Conservation (phyloP, 2,888 invertebrate species). For the Gnatocerus cornutus region DNA sequence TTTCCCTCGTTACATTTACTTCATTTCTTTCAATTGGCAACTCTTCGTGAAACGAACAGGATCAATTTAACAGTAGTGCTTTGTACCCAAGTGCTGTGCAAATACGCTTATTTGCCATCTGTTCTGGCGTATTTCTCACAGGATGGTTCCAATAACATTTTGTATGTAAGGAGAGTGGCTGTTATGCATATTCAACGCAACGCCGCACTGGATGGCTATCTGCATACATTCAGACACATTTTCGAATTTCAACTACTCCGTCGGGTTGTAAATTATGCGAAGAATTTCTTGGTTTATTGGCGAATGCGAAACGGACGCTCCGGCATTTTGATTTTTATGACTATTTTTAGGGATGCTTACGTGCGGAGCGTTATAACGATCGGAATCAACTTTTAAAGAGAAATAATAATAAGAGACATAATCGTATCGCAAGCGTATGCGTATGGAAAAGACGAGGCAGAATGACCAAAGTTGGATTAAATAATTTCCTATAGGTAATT, state of each 20-base stretch:
- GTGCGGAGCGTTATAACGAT: conserved; percentile 3
- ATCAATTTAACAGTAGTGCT: conserved; percentile 12
- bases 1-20: conserved; percentile 1
- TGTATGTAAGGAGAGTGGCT: conserved; percentile 20
- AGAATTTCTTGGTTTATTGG: conserved; percentile 4
- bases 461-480: conserved; percentile 6
- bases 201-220: conserved; percentile 8
- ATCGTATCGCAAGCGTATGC: no score
- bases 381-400: not conserved
- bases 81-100: conserved; percentile 1
- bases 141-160: conserved; percentile 6
- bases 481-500: not conserved
- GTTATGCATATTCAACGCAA: conserved; percentile 24
- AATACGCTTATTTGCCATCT: conserved; percentile 28
- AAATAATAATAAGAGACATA: no score
- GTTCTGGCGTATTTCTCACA: conserved; percentile 1
- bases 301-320: conserved; percentile 9
- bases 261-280: not conserved
- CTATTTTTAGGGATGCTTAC: conserved; percentile 10
- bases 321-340: conserved; percentile 29
- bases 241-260: conserved; percentile 7
- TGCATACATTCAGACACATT: conserved; percentile 6
- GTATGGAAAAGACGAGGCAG: not conserved
- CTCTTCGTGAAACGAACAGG: not conserved
- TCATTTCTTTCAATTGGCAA: conserved; percentile 3